Evolutionary conservation across 2,797 vertebrate species (phyloP).

Genomic region (Schizopygopsis pylzovi): DNA sequence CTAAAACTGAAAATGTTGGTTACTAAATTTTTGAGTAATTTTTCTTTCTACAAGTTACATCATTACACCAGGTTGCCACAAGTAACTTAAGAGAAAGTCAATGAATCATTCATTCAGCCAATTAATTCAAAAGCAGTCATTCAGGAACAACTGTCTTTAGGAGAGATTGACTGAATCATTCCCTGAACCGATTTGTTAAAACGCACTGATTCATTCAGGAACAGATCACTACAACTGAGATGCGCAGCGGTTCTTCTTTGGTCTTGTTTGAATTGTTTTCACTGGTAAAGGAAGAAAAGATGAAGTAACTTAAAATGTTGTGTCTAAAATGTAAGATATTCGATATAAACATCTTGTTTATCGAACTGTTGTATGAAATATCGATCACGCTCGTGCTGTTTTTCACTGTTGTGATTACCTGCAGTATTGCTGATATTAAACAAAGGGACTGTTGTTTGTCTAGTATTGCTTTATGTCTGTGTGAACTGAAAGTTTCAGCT

Average conservation of each 20-base stretch:
- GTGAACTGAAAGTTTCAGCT: neutral
- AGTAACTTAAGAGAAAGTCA: neutral
- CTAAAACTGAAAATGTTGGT: neutral
- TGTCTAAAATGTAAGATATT: neutral
- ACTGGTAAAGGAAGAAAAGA: neutral
- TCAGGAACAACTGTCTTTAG: neutral
- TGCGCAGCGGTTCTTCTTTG: neutral
- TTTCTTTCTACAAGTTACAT: neutral
- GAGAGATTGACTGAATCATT: neutral
- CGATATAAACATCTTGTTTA: neutral
- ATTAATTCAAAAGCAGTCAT: neutral
- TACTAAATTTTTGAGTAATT: neutral
- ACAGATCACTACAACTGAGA: neutral
- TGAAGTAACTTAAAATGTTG: neutral
- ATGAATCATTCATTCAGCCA: neutral
- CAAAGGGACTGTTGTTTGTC: neutral
- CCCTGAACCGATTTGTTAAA: neutral
- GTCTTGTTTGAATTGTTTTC: neutral
- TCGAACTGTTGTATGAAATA: neutral
- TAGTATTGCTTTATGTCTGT: neutral
- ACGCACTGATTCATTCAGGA: neutral
- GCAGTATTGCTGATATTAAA: neutral
- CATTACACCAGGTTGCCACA: neutral
- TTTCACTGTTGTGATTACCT: neutral
- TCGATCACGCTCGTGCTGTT: neutral